Conservation (phyloP, 2,113 vertebrate species). For the Hypomesus transpacificus region DNA sequence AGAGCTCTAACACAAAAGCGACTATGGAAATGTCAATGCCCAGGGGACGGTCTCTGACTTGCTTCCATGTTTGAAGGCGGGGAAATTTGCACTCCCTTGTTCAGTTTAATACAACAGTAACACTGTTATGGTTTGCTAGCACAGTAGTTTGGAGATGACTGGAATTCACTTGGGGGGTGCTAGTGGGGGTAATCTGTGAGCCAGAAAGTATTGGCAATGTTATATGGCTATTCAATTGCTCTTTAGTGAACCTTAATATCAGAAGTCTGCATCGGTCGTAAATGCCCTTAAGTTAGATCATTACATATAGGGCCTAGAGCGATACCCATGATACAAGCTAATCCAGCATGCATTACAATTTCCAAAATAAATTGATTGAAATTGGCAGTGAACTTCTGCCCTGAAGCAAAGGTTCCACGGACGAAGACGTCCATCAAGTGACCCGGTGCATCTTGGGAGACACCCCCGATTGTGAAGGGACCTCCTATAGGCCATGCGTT, state of each 20-base stretch:
- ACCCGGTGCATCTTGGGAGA: conserved; percentile 52
- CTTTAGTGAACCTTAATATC: too few relatives aligned
- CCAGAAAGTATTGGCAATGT: too few relatives aligned
- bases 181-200: too few relatives aligned
- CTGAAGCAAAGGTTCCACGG: conserved; percentile 53
- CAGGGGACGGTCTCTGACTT: background rate
- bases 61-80: conserved; percentile 1
- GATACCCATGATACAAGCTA: background rate
- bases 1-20: conserved; percentile 7
- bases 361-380: conserved; percentile 29
- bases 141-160: background rate
- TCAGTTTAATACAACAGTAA: background rate
- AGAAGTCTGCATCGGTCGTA: too few relatives aligned
- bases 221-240: background rate
- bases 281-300: too few relatives aligned
- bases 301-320: background rate
- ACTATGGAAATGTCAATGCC: background rate
- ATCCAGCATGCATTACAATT: background rate
- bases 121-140: background rate
- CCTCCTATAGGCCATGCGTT: conserved; percentile 25
- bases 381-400: conserved; percentile 60
- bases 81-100: background rate
- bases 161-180: background rate
- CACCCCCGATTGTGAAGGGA: conserved; percentile 37
- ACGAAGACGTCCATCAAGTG: conserved; percentile 60